Conservation (phyloP, 2,797 vertebrate species). For the Yasuhikotakia modesta region DNA sequence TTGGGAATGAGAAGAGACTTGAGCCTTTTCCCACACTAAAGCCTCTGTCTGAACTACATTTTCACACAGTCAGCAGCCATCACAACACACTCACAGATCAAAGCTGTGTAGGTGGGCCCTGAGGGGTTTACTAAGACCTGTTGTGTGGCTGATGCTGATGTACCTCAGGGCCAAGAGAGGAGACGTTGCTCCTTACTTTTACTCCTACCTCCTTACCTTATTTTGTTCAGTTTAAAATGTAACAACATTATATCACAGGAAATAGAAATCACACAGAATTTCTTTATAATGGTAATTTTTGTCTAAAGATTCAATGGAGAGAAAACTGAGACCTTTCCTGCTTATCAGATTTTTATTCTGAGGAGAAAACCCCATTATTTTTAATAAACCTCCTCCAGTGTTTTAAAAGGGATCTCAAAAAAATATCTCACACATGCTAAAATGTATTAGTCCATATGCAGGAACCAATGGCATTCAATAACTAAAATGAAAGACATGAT, state of each 20-base stretch:
- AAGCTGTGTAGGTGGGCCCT: not conserved
- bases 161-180: not conserved
- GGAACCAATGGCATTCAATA: no score
- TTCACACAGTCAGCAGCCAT: not conserved
- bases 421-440: not conserved
- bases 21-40: conserved; percentile 35
- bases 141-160: conserved; percentile 2
- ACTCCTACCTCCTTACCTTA: not conserved
- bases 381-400: no score
- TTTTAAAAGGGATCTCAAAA: not conserved
- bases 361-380: no score
- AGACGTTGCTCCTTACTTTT: not conserved
- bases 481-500: no score
- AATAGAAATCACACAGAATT: no score
- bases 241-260: not conserved
- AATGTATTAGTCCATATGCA: no score
- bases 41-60: conserved; percentile 1
- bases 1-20: conserved; percentile 30
- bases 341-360: no score
- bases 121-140: not conserved
- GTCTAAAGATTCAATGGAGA: not conserved
- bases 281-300: not conserved
- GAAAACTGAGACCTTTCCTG: not conserved
- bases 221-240: not conserved
- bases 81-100: conserved; percentile 7